Evolutionary conservation across 2,113 vertebrate genomes (phyloP).

Genomic region (Rhombomys opimus): DNA sequence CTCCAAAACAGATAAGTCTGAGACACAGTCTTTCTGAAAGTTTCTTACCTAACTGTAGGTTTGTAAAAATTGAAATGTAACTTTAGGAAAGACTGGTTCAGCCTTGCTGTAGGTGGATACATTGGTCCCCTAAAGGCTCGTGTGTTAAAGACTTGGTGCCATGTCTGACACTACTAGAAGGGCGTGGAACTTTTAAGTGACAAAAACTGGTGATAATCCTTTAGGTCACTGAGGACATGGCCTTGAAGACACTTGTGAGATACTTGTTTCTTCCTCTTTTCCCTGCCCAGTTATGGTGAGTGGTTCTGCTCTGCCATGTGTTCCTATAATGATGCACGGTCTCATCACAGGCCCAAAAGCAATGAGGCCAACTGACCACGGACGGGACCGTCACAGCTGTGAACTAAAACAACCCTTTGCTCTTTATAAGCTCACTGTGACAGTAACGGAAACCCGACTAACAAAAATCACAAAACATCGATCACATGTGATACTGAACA

Average conservation of each 20-base stretch:
- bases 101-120: neutral
- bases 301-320: neutral
- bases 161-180: neutral
- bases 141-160: neutral
- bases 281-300: neutral
- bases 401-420: neutral
- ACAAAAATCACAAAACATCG: neutral
- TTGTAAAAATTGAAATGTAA: neutral
- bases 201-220: neutral
- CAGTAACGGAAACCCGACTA: neutral
- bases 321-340: neutral
- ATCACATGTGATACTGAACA: neutral
- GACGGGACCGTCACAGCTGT: neutral
- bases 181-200: neutral
- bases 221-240: neutral
- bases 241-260: neutral
- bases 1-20: neutral
- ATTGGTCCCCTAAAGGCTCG: neutral
- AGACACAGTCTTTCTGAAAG: neutral
- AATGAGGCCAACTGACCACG: neutral
- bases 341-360: neutral
- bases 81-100: neutral
- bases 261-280: neutral
- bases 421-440: neutral
- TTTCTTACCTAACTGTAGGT: neutral